These are phyloP conservation scores for Caenorhabditis auriculariae DNA, from an alignment of 2,888 invertebrate species.

Conservation along the genomic window DNA sequence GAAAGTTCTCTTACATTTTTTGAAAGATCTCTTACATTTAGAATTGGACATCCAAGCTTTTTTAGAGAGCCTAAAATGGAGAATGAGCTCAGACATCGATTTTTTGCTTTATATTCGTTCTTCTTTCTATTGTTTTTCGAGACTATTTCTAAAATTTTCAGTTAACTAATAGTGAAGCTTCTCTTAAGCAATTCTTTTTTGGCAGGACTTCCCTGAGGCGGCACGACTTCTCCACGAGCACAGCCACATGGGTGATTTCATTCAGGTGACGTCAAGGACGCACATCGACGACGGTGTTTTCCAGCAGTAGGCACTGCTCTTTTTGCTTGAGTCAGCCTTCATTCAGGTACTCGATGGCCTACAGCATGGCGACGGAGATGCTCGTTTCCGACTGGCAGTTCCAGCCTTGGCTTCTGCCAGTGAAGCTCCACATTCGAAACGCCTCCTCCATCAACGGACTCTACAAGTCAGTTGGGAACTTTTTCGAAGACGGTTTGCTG, in stretches of 20 bases:
- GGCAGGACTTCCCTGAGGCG: constrained; percentile 35
- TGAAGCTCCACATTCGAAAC: constrained; percentile 23
- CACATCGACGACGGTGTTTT: constrained; percentile 22
- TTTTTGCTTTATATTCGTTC: neutral
- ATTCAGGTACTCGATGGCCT: constrained; percentile 26
- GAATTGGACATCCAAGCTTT: too few relatives aligned
- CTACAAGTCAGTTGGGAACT: constrained; percentile 25
- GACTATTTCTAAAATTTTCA: too few relatives aligned
- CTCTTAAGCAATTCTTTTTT: too few relatives aligned
- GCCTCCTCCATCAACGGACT: constrained; percentile 28
- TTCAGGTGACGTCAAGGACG: constrained; percentile 29
- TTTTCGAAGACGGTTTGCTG: neutral
- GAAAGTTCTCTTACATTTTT: neutral
- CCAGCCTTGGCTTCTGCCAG: constrained; percentile 38
- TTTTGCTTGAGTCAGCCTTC: neutral
- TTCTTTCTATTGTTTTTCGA: too few relatives aligned
- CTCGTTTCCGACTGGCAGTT: constrained; percentile 40
- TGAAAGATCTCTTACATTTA: neutral
- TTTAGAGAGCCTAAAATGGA: too few relatives aligned
- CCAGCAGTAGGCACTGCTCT: constrained; percentile 11
- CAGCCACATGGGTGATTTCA: constrained; percentile 41
- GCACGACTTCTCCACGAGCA: constrained; percentile 27
- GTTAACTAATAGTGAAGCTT: too few relatives aligned
- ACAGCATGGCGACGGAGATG: constrained; percentile 24
- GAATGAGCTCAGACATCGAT: too few relatives aligned